Percentiles rank a stretch among this genome's conserved stretches.
Evolutionary conservation across 1,140 invertebrate species (phyloP).

Genomic region (Drosophila chauvacae): DNA sequence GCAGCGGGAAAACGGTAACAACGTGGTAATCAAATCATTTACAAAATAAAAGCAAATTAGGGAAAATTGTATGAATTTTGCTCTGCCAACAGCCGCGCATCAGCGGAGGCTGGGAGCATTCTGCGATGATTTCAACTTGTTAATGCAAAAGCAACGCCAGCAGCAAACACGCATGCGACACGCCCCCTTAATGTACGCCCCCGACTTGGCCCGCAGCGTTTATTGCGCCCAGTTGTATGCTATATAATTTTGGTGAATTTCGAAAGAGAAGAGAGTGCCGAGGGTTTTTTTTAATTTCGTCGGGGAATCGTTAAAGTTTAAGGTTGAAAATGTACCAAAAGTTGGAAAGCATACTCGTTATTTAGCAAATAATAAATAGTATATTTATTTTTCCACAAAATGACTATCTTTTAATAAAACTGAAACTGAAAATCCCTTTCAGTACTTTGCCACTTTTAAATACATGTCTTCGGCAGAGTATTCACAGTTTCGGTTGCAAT

Average conservation of each 20-base stretch:
- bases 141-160: slow-evolving; percentile 50
- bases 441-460: not conserved
- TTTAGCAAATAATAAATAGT: not conserved
- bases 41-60: slow-evolving; percentile 76
- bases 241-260: slow-evolving; percentile 43
- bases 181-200: slow-evolving; percentile 70
- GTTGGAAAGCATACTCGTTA: not conserved
- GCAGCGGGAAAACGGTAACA: slow-evolving; percentile 37
- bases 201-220: slow-evolving; percentile 40
- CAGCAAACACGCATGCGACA: slow-evolving; percentile 47
- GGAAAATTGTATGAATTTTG: slow-evolving; percentile 69
- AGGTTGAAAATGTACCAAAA: not conserved
- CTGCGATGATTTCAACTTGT: slow-evolving; percentile 53
- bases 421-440: not conserved
- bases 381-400: not conserved
- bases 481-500: slow-evolving; percentile 1
- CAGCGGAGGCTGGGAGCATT: not conserved
- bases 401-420: not conserved
- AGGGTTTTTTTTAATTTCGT: not conserved
- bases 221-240: slow-evolving; percentile 59
- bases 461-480: slow-evolving; percentile 9
- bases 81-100: slow-evolving; percentile 17
- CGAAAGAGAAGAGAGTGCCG: not conserved
- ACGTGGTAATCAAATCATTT: slow-evolving; percentile 78
- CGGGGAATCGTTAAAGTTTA: slow-evolving; percentile 4